Evolutionary conservation across 2,797 vertebrate species (phyloP).

Genomic region (Pantherophis vulpinus): DNA sequence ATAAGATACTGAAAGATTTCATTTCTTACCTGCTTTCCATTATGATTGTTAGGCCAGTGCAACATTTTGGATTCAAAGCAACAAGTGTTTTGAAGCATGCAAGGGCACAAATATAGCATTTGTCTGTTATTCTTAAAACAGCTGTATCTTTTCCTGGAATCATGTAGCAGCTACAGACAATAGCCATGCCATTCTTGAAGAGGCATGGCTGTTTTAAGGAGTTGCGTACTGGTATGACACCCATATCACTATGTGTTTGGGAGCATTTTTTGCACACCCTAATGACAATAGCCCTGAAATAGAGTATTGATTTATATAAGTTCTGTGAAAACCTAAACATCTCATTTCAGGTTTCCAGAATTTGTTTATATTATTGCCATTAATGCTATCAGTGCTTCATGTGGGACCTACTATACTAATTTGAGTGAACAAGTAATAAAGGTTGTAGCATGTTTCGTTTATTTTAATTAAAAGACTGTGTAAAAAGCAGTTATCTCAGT

Average conservation of each 20-base stretch:
- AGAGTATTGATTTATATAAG: neutral
- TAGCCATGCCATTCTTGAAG: neutral
- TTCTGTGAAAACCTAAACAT: neutral
- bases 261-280: neutral
- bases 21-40: no score
- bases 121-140: no score
- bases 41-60: no score
- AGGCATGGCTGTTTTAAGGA: neutral
- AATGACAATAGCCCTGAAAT: neutral
- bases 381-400: neutral
- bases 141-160: neutral
- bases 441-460: neutral
- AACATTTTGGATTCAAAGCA: no score
- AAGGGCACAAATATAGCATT: no score
- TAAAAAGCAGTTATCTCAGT: neutral
- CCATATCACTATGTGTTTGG: neutral
- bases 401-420: neutral
- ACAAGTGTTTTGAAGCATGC: no score
- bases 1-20: no score
- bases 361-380: neutral
- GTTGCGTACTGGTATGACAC: neutral
- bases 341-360: neutral
- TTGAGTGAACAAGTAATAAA: no score
- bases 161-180: neutral
- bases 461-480: neutral